These are phyloP conservation scores for Acridotheres tristis DNA, from an alignment of 2,797 vertebrate genomes.

Conservation along the genomic window DNA sequence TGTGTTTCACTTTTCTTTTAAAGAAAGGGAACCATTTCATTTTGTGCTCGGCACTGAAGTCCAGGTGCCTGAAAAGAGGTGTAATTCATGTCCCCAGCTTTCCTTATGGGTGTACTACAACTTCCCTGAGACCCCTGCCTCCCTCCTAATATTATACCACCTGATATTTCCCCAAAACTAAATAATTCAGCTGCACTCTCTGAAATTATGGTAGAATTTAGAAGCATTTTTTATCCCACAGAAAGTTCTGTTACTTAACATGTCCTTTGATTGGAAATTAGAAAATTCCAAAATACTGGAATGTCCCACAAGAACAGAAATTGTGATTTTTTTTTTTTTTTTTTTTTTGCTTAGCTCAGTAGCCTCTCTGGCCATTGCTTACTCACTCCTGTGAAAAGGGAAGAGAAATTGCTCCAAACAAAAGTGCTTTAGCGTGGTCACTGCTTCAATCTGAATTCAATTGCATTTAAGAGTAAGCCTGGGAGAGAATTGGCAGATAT, in stretches of 20 bases:
- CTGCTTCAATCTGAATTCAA: slow-evolving; percentile 59
- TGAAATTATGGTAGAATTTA: background rate
- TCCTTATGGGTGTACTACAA: background rate
- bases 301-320: background rate
- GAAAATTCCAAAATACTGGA: background rate
- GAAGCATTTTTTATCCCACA: background rate
- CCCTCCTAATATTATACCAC: background rate
- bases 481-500: slow-evolving; percentile 44
- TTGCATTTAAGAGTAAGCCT: slow-evolving; percentile 48
- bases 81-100: background rate
- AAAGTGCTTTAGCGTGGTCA: slow-evolving; percentile 44
- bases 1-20: background rate
- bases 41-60: background rate
- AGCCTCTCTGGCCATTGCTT: background rate
- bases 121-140: background rate
- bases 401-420: slow-evolving; percentile 39
- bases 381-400: slow-evolving; percentile 24
- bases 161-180: background rate
- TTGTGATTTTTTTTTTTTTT: background rate
- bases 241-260: background rate
- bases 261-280: background rate
- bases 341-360: background rate
- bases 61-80: background rate
- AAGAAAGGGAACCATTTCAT: background rate
- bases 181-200: background rate